A percentile compares a stretch with the other conserved stretches of the same genome.
These are phyloP conservation scores for Nematolebias whitei DNA, from an alignment of 2,113 vertebrate genomes.

Conservation along the genomic window DNA sequence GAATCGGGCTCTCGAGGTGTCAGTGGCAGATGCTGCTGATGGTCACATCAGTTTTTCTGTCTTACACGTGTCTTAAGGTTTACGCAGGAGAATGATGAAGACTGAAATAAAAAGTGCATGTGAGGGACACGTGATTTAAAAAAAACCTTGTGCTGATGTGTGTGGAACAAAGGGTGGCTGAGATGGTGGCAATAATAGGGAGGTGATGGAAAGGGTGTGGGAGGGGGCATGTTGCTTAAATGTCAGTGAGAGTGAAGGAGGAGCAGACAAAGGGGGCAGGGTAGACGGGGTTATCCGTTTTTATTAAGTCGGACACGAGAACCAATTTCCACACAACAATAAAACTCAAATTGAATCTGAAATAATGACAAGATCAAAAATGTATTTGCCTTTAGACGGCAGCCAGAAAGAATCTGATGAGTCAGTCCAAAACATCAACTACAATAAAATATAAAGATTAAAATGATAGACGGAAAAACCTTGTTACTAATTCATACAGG, in stretches of 20 bases:
- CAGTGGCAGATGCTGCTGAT: too few species aligned
- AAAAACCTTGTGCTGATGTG: neutral
- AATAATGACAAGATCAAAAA: neutral
- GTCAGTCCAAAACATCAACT: neutral
- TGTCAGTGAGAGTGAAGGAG: slow-evolving; percentile 50
- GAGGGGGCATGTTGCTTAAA: slow-evolving; percentile 43
- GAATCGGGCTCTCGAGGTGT: too few species aligned
- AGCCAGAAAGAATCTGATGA: too few species aligned
- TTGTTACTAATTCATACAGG: too few species aligned
- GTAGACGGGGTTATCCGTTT: neutral
- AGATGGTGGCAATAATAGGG: neutral
- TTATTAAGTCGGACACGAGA: neutral
- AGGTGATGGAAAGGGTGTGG: neutral
- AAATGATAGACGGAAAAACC: neutral
- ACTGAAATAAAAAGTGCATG: neutral
- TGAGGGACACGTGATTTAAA: slow-evolving; percentile 3
- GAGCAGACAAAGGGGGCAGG: slow-evolving; percentile 43
- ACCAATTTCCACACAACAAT: neutral
- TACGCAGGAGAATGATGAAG: neutral
- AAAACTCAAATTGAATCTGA: neutral
- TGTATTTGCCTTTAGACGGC: too few species aligned
- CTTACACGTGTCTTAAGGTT: too few species aligned
- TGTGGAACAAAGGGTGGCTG: slow-evolving; percentile 37
- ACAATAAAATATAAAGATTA: neutral
- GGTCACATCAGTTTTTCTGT: too few species aligned